A percentile compares a stretch with the other conserved stretches of the same genome.
phyloP scores from a whole-genome alignment of 2,888 invertebrate species.

The Cephus sareptanus region DNA sequence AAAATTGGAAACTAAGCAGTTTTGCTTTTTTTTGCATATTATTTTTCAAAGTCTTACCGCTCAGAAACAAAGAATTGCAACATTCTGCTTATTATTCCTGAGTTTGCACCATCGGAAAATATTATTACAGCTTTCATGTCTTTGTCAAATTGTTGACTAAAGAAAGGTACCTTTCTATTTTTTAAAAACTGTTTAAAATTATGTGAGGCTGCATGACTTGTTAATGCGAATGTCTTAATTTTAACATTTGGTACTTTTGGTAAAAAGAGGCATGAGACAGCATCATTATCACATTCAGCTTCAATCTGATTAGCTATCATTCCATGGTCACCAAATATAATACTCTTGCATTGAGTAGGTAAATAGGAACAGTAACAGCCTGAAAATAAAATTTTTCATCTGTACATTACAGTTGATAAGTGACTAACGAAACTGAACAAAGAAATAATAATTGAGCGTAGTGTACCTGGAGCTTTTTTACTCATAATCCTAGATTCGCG shows the following conservation, averaged over 20 bases:
- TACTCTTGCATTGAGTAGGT: slow-evolving; percentile 41
- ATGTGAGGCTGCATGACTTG: slow-evolving; percentile 5
- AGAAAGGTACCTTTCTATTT: neutral
- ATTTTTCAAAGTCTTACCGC: neutral
- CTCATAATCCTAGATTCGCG: neutral
- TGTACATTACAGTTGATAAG: neutral
- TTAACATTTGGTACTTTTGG: slow-evolving; percentile 46
- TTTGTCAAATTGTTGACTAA: slow-evolving; percentile 9
- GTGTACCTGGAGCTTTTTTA: neutral
- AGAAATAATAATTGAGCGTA: neutral
- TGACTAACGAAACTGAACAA: neutral
- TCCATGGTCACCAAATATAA: slow-evolving; percentile 43
- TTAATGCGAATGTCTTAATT: slow-evolving; percentile 19
- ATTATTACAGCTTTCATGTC: slow-evolving; percentile 45
- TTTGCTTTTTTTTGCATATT: neutral
- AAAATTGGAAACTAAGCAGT: neutral
- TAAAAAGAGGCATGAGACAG: slow-evolving; percentile 40
- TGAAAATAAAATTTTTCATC: slow-evolving; percentile 22
- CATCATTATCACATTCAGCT: slow-evolving; percentile 23
- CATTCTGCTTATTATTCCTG: slow-evolving; percentile 17
- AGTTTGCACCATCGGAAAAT: slow-evolving; percentile 29
- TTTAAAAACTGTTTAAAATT: slow-evolving; percentile 2
- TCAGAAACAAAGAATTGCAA: slow-evolving; percentile 7
- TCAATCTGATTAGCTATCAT: slow-evolving; percentile 39
- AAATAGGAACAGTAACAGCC: slow-evolving; percentile 44